These are phyloP conservation scores for Tragelaphus strepsiceros DNA, from an alignment of 2,113 vertebrate genomes.

Conservation along the genomic window DNA sequence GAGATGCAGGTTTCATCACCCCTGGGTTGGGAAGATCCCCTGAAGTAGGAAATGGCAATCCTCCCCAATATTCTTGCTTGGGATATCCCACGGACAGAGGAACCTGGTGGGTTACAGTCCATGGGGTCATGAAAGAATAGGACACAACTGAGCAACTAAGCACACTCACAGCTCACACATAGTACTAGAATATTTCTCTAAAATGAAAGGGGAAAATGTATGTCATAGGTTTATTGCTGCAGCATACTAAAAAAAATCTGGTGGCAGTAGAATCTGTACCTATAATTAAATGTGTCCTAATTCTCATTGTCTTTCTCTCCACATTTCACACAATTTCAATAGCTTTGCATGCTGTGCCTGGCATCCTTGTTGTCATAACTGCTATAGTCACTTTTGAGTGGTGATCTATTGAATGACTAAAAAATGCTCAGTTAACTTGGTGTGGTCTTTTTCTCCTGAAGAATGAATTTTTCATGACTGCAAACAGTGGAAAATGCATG, in stretches of 20 bases:
- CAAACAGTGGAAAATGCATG: slow-evolving; percentile 10
- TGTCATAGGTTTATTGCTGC: background rate
- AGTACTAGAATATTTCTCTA: background rate
- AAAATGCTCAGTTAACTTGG: background rate
- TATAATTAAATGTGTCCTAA: background rate
- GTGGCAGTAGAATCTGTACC: background rate
- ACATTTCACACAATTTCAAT: background rate
- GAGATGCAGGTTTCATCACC: background rate
- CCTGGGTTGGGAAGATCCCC: background rate
- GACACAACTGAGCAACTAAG: background rate
- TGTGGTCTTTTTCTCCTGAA: background rate
- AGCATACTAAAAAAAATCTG: background rate
- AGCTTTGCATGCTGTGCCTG: background rate
- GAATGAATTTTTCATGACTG: background rate
- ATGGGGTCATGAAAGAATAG: rapidly evolving
- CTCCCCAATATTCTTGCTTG: background rate
- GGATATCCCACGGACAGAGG: background rate
- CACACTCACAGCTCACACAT: background rate
- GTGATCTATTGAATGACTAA: background rate
- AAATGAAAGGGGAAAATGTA: background rate
- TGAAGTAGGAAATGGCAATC: background rate
- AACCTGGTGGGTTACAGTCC: background rate
- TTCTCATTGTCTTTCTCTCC: background rate
- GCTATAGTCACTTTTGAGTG: background rate
- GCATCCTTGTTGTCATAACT: background rate